phyloP scores from a whole-genome alignment of 2,797 vertebrate species.

The Poeciliopsis infans region DNA sequence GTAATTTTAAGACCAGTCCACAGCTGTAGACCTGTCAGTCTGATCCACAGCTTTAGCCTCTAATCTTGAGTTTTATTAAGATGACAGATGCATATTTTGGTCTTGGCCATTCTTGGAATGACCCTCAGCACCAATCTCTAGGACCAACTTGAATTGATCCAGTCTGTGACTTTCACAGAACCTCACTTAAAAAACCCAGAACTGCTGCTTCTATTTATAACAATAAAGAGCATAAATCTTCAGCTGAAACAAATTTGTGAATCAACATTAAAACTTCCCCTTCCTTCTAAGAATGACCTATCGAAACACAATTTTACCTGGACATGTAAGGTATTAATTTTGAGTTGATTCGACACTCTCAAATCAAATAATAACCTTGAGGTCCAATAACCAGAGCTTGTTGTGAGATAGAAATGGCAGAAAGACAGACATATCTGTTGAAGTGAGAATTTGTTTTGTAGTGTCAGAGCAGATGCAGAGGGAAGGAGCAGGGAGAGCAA shows the following conservation, averaged over 20 bases:
- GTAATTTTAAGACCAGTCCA: neutral
- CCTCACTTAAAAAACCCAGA: neutral
- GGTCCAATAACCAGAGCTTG: constrained; percentile 47
- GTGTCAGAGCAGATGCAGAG: constrained; percentile 44
- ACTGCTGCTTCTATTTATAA: neutral
- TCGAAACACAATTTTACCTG: constrained; percentile 43
- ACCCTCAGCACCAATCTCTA: neutral
- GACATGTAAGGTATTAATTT: constrained; percentile 50
- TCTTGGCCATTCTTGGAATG: neutral
- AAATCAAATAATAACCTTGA: constrained; percentile 58
- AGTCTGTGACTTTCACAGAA: neutral
- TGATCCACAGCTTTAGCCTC: neutral
- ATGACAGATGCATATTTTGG: neutral
- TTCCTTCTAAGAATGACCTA: constrained; percentile 45
- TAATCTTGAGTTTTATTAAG: neutral
- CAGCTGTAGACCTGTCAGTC: neutral
- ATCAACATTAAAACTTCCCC: constrained; percentile 41
- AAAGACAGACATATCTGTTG: constrained; percentile 42
- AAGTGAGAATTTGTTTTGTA: constrained; percentile 72
- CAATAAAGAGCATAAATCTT: neutral
- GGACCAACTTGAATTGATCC: neutral
- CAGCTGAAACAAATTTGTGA: constrained; percentile 22
- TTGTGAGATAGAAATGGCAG: constrained; percentile 62
- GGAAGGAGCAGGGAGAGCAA: constrained; percentile 45
- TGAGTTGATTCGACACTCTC: constrained; percentile 60